Conservation (phyloP, 2,888 invertebrate species). For the Volucella bombylans region DNA sequence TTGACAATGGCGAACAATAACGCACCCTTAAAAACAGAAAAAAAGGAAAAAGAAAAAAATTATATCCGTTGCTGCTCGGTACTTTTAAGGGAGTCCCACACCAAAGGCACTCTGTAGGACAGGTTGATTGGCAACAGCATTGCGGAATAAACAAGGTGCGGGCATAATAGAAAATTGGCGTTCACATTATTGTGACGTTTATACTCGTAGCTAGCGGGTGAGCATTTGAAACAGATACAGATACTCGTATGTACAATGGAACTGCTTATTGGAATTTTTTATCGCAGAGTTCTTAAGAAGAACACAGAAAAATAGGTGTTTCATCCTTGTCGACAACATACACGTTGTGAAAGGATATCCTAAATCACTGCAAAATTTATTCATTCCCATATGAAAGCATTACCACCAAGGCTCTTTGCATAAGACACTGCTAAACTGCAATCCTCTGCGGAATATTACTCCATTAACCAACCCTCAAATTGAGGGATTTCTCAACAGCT, state of each 20-base stretch:
- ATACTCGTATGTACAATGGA: not conserved
- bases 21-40: not conserved
- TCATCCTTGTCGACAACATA: too few species aligned
- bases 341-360: too few species aligned
- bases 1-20: constrained; percentile 10
- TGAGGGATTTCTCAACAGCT: too few species aligned
- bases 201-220: constrained; percentile 1
- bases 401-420: too few species aligned
- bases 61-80: not conserved
- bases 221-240: not conserved
- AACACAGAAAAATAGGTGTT: too few species aligned
- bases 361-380: too few species aligned
- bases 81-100: not conserved
- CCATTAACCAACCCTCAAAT: not conserved
- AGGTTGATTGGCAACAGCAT: constrained; percentile 14
- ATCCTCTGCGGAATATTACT: not conserved
- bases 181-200: constrained; percentile 3
- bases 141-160: constrained; percentile 20
- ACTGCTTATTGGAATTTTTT: not conserved
- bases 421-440: not conserved
- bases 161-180: constrained; percentile 20
- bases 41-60: not conserved
- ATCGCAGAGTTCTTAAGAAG: not conserved
- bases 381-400: too few species aligned
- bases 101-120: not conserved